A percentile compares a stretch with the other conserved stretches of the same genome.
Evolutionary conservation across 2,113 vertebrate species (phyloP).

Genomic region (Bagarius yarrelli): DNA sequence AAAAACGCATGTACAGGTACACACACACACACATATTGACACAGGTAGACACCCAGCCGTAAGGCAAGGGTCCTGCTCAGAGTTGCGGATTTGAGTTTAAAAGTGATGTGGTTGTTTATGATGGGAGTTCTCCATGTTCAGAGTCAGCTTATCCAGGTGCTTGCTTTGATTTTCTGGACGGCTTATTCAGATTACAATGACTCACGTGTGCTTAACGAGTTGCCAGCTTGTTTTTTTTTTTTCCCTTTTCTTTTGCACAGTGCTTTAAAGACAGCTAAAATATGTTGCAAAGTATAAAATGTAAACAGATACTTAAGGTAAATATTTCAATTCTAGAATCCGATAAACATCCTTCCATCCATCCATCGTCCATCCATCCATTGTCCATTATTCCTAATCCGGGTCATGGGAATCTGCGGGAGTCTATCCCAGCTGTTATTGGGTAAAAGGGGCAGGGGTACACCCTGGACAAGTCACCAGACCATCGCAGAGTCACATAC

Average conservation of each 20-base stretch:
- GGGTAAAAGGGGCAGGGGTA: too few species aligned
- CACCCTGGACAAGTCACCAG: too few species aligned
- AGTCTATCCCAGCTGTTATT: too few species aligned
- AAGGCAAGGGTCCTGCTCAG: neutral
- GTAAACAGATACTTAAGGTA: too few species aligned
- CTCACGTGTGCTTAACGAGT: neutral
- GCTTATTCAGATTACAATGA: neutral
- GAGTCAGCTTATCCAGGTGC: neutral
- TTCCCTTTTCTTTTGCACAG: neutral
- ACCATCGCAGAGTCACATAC: too few species aligned
- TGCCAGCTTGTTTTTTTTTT: neutral
- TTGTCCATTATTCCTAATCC: too few species aligned
- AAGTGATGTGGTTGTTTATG: slow-evolving; percentile 3
- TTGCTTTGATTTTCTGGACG: slow-evolving; percentile 3
- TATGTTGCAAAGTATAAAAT: too few species aligned
- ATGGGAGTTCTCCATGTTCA: neutral
- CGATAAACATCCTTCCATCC: too few species aligned
- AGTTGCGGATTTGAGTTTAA: neutral
- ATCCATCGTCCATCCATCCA: too few species aligned
- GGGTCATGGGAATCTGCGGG: too few species aligned
- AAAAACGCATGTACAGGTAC: slow-evolving; percentile 18
- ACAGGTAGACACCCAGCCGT: neutral
- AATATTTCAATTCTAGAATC: too few species aligned
- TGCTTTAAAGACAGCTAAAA: too few species aligned
- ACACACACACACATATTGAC: slow-evolving; percentile 25